Base-by-base conservation (phyloP, 2,797 vertebrate genomes). In the Melanotaenia nigrans region DNA sequence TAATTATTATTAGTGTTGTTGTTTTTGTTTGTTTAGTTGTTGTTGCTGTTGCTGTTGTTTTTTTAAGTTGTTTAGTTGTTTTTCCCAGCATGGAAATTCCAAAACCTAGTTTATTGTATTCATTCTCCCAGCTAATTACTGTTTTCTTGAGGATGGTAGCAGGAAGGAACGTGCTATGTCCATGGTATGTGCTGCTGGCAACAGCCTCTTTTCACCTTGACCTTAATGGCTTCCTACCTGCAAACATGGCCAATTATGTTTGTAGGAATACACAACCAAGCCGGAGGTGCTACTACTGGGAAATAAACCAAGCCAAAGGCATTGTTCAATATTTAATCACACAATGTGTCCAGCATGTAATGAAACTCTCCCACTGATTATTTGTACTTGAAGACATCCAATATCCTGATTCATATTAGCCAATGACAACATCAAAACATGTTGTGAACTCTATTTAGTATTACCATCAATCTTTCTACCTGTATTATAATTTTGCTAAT, bases 311-410 rank as follows among this genome's bases (percentile, higher is more conserved):
- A 49, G 47, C 47, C 20, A 49, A 49, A 22, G 47, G 47, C 51
- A 57, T 61, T 73, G 75, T 74, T 82, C 80, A 79, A 79, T 76
- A 83, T 83, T 83, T 61, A 75, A 83, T 81, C 68, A 63, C 38
- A 20, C 12, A 30, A 11, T 79, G 35, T 78, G 75, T 68, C 61
- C 14, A 12, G 55, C 62, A 72, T 72, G 65, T 63, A 82, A 80
- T 71, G 51, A 82, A 66, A 75, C 33, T 63, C 68, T 62, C 73
- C 61, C 33, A 42, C 36, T 47, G 56, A 68, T 74, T 56, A 67
- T 68, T 61, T 65, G 49, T 76, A 78, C 68, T 55, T 42, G 25
- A 51, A 62, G 58, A 49, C 49, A 28, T 77, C 25, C 35, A 42
- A 57, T 60, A 45, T 55, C 35, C 56, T 58, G 7, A 64, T 57